Evolutionary conservation across 2,888 invertebrate genomes (phyloP).

Genomic region (Bombylius discolor): DNA sequence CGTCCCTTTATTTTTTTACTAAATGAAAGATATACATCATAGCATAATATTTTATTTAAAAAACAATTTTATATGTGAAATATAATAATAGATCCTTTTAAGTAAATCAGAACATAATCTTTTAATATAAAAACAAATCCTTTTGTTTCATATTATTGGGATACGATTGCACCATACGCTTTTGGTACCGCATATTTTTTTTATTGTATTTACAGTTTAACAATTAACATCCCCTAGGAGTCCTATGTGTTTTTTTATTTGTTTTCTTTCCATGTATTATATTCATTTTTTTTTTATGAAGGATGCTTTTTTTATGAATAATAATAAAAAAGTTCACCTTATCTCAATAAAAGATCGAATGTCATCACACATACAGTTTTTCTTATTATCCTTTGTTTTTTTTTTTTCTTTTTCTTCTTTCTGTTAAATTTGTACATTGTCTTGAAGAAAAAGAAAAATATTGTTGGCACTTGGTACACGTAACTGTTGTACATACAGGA

Average conservation of each 20-base stretch:
- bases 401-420: no score
- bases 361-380: neutral
- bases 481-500: neutral
- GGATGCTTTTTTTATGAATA: neutral
- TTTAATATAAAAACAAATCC: neutral
- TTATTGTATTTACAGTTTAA: neutral
- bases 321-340: conserved; percentile 6
- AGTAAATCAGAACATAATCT: no score
- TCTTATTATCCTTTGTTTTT: neutral
- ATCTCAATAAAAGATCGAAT: conserved; percentile 9
- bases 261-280: neutral
- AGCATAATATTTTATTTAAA: no score
- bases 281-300: neutral
- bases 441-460: neutral
- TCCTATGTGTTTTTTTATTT: neutral
- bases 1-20: no score
- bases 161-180: neutral
- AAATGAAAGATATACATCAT: no score
- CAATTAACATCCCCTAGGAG: neutral
- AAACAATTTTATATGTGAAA: no score
- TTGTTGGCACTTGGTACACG: neutral
- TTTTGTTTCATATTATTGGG: neutral
- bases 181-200: neutral
- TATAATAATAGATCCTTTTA: no score
- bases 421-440: no score